These are phyloP conservation scores for Serripes groenlandicus DNA, from an alignment of 2,888 invertebrate species.

Conservation along the genomic window DNA sequence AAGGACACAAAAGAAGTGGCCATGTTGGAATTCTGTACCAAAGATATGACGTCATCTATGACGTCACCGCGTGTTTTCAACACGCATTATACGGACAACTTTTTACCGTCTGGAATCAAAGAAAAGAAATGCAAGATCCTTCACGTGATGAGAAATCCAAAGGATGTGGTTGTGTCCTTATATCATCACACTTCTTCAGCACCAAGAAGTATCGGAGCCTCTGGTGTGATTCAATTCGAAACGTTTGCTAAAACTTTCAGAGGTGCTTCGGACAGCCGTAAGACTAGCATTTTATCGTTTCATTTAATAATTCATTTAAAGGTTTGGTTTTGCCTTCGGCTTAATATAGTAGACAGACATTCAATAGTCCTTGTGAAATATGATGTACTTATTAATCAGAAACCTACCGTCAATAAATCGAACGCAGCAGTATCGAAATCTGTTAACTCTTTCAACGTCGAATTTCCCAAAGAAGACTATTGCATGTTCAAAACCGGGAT, in stretches of 20 bases:
- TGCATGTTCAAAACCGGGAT: too few species aligned
- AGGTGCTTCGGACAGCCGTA: too few species aligned
- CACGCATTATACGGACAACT: background rate
- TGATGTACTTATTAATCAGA: too few species aligned
- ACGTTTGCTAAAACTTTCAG: background rate
- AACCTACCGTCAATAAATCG: too few species aligned
- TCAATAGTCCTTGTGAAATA: too few species aligned
- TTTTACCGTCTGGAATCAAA: background rate
- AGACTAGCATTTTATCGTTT: too few species aligned
- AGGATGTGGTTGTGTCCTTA: background rate
- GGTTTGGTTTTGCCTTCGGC: too few species aligned
- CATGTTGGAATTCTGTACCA: conserved; percentile 7
- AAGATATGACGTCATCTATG: background rate
- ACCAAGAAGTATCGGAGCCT: background rate
- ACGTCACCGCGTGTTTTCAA: conserved; percentile 7
- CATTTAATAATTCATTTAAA: too few species aligned
- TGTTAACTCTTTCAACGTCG: too few species aligned
- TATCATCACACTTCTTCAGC: background rate
- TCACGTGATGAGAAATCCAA: conserved; percentile 8
- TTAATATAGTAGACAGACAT: too few species aligned
- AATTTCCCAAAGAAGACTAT: too few species aligned
- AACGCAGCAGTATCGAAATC: too few species aligned
- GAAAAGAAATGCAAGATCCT: conserved; percentile 8
- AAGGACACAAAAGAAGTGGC: background rate
- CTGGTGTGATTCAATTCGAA: background rate